Percentiles rank a stretch among this genome's conserved stretches.
Conservation (phyloP, 2,113 vertebrate genomes). For the Perca flavescens region DNA sequence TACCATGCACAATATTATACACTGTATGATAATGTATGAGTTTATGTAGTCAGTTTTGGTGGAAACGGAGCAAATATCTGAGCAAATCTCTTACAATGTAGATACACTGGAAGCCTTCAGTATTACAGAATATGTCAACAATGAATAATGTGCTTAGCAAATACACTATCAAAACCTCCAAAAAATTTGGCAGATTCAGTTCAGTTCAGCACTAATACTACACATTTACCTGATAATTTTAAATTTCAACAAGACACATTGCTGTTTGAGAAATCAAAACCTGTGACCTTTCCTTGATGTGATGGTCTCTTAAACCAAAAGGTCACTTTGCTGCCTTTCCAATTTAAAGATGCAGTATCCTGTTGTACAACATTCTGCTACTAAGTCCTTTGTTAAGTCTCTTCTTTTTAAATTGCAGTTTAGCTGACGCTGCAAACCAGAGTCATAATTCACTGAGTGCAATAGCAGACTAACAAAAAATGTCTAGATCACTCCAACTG, state of each 20-base stretch:
- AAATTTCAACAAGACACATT: conserved; percentile 4
- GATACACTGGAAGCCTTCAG: not conserved
- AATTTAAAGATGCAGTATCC: not conserved
- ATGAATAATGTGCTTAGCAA: not conserved
- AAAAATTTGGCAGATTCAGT: not conserved
- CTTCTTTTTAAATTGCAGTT: not conserved
- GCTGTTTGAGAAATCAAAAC: conserved; percentile 13
- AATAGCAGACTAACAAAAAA: not conserved
- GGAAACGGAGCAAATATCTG: not conserved
- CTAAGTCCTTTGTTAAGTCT: not conserved
- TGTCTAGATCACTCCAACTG: not conserved
- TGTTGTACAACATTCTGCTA: not conserved
- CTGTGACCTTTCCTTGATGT: conserved; percentile 26
- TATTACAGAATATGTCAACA: not conserved
- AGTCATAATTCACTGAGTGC: not conserved
- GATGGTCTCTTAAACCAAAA: conserved; percentile 23
- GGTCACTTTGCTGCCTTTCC: conserved; percentile 4
- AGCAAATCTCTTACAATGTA: not conserved
- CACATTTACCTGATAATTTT: not conserved
- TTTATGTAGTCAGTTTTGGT: not conserved
- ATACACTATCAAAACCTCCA: not conserved
- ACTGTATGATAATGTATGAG: not conserved
- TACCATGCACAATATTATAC: conserved; percentile 16
- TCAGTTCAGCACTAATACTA: not conserved
- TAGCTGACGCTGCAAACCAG: not conserved